Evolutionary conservation across 2,113 vertebrate species (phyloP).

Genomic region (human): GRCh38 chr13:76716001-76716500

Average conservation of each 20-base stretch:
- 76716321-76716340: slow-evolving; percentile 8
- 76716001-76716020: neutral
- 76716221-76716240: neutral
- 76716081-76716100: neutral
- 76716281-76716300: neutral
- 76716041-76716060: neutral
- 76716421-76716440: neutral
- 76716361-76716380: slow-evolving; percentile 10
- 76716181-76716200: neutral
- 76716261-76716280: neutral
- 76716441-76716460: neutral
- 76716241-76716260: accelerated
- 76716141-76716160: neutral
- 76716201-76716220: neutral
- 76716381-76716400: slow-evolving; percentile 18
- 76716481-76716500: slow-evolving; percentile 32
- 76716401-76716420: neutral
- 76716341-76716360: neutral
- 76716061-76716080: neutral
- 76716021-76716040: neutral
- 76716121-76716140: neutral
- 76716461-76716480: neutral
- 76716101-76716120: neutral
- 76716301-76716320: neutral
- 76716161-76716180: neutral